phyloP scores from a whole-genome alignment of 2,888 invertebrate species.

The Branchipolynoe longqiensis region DNA sequence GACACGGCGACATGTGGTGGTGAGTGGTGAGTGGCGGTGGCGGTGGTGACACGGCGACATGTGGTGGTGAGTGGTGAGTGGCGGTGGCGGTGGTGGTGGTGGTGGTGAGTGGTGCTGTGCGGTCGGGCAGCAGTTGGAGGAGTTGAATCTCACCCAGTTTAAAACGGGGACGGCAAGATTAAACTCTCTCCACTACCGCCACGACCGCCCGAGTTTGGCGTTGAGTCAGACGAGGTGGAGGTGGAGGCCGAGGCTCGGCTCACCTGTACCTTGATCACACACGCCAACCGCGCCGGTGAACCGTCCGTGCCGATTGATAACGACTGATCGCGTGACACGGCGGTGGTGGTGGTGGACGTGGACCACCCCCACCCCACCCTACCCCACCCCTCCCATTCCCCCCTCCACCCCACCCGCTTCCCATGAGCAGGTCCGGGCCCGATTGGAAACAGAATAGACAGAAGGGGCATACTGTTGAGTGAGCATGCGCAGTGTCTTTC shows the following conservation, averaged over 20 bases:
- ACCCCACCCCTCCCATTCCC: neutral
- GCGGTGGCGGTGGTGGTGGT: neutral
- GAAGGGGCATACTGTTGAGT: no score
- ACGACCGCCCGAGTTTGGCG: neutral
- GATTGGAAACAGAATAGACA: no score
- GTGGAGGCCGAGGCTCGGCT: neutral
- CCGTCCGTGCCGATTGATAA: neutral
- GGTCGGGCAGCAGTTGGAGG: slow-evolving; percentile 87
- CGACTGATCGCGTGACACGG: neutral
- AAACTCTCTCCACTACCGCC: slow-evolving; percentile 82
- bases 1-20: neutral
- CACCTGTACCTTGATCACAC: slow-evolving; percentile 29
- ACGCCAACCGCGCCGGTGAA: neutral
- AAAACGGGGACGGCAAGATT: slow-evolving; percentile 78
- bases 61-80: neutral
- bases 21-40: neutral
- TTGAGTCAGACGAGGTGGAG: neutral
- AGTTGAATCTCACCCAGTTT: slow-evolving; percentile 87
- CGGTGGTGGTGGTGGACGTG: no score
- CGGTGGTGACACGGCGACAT: neutral
- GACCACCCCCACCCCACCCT: neutral
- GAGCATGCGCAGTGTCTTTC: no score
- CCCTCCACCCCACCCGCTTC: neutral
- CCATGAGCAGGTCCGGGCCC: neutral
- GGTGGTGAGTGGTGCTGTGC: slow-evolving; percentile 29